These are phyloP conservation scores for Pristionchus exspectatus DNA, from an alignment of 2,888 invertebrate genomes.

Conservation along the genomic window DNA sequence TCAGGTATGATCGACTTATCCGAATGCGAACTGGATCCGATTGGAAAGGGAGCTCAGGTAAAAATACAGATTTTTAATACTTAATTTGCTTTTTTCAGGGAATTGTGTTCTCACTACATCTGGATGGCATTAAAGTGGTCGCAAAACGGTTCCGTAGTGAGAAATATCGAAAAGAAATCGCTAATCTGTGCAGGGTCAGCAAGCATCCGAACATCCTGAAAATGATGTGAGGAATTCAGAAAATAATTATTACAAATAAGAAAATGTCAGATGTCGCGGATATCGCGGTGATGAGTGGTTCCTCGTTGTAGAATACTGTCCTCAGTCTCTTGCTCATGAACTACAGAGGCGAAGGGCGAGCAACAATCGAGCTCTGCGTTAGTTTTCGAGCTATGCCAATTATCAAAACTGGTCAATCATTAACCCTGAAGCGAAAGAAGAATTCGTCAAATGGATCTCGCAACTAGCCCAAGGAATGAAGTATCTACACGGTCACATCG, in stretches of 20 bases:
- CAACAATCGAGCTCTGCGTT: not conserved
- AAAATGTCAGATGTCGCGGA: not conserved
- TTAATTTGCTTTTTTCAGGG: not conserved
- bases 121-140: not conserved
- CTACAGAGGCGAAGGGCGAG: not conserved
- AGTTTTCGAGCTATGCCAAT: not conserved
- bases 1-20: not conserved
- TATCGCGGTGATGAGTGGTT: not conserved
- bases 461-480: not conserved
- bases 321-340: not conserved
- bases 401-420: not conserved
- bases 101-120: not conserved
- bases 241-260: not conserved
- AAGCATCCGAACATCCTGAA: not conserved
- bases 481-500: not conserved
- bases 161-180: constrained; percentile 11
- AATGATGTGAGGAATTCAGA: not conserved
- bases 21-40: not conserved
- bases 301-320: not conserved
- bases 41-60: not conserved
- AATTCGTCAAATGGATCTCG: not conserved
- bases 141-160: not conserved
- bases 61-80: no score
- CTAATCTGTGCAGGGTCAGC: not conserved
- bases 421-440: not conserved